These are phyloP conservation scores for Odontamblyopus rebecca DNA, from an alignment of 2,797 vertebrate genomes.

Conservation along the genomic window DNA sequence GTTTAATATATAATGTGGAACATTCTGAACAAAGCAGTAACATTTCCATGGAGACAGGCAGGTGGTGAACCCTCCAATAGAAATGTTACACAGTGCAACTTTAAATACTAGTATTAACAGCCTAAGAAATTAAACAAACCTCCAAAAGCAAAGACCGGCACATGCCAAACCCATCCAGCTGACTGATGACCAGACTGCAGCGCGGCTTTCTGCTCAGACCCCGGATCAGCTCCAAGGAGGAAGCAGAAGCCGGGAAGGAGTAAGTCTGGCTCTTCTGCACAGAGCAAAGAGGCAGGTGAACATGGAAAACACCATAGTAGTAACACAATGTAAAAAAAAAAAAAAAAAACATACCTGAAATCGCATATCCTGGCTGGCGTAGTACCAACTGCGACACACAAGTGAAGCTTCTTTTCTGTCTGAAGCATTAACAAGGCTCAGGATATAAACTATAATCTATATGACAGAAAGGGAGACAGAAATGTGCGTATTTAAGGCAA, in stretches of 20 bases:
- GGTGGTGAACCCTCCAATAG: no score
- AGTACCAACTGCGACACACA: slow-evolving; percentile 83
- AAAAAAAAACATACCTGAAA: slow-evolving; percentile 75
- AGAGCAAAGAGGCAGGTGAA: not conserved
- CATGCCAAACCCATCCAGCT: slow-evolving; percentile 71
- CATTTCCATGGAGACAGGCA: no score
- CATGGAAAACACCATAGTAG: not conserved
- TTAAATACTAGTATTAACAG: not conserved
- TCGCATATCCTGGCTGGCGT: slow-evolving; percentile 78
- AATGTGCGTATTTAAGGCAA: not conserved
- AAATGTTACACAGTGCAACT: no score
- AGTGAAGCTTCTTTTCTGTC: slow-evolving; percentile 87
- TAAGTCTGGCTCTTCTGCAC: slow-evolving; percentile 70
- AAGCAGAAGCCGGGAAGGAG: slow-evolving; percentile 71
- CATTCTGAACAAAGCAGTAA: no score
- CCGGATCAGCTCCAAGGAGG: slow-evolving; percentile 70
- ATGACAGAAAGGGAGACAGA: slow-evolving; percentile 18
- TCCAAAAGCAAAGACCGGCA: slow-evolving; percentile 71
- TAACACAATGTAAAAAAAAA: not conserved
- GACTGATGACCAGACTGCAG: slow-evolving; percentile 71
- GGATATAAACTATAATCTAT: slow-evolving; percentile 84
- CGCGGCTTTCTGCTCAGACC: slow-evolving; percentile 53
- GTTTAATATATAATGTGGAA: no score
- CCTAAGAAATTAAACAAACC: slow-evolving; percentile 33
- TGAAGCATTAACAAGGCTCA: slow-evolving; percentile 80